Evolutionary conservation across 2,113 vertebrate genomes (phyloP), one percentile per base, ranked within the genome.

Genomic region (Progne subis): DNA sequence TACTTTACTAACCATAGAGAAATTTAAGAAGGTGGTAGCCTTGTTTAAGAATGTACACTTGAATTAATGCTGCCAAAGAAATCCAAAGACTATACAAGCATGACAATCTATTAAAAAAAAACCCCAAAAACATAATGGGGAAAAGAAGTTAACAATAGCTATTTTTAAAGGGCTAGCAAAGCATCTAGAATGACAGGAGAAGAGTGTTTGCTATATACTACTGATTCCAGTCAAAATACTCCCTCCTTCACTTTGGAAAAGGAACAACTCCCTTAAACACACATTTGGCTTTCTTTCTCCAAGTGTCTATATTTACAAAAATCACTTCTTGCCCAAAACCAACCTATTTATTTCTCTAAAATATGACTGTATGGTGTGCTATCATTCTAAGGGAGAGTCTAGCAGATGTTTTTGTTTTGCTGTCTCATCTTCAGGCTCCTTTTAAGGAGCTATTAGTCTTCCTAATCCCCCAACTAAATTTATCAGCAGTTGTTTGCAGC

Each of bases 391-490:
- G 4, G 86, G 68, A 95, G 24, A 77, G 20, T 75, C 39, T 12
- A 88, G 77, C 64, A 83, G 92, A 94, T 50, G 20, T 64, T 80
- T 24, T 7, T 88, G 72, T 86, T 93, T 86, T 94, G 70, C 86
- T 86, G 46, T 93, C 91, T 88, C 92, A 79, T 93, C 72, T 86
- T 91, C 64, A 82, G 70, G 52, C 68, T 96, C 96, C 97, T 98
- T 98, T 97, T 97, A 97, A 97, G 97, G 97, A 97, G 76, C 92
- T 96, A 90, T 95, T 97, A 96, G 84, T 96, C 96, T 97, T 96
- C 94, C 85, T 97, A 97, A 97, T 97, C 97, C 96, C 75, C 91
- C 77, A 97, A 97, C 97, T 98, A 98, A 98, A 98, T 98, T 97
- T 97, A 95, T 93, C 98, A 98, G 96, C 96, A 88, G 93, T 84